Evolutionary conservation across 2,888 invertebrate genomes (phyloP).

Genomic region (Brenthis ino): DNA sequence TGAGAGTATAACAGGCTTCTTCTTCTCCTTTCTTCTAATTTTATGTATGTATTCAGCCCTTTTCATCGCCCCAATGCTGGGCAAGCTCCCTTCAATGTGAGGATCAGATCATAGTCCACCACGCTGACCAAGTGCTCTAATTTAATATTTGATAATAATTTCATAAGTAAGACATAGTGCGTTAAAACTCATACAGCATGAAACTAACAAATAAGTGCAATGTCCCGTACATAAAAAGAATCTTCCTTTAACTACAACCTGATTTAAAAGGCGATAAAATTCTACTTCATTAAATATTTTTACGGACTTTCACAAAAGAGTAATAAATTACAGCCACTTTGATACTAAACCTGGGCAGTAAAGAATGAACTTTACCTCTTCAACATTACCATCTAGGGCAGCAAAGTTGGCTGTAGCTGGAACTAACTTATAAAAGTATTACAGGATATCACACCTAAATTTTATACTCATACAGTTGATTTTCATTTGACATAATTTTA

Average conservation of each 20-base stretch:
- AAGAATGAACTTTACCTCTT: constrained; percentile 42
- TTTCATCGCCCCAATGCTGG: too few species aligned
- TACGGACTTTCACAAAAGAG: constrained; percentile 28
- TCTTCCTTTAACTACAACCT: constrained; percentile 7
- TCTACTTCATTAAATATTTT: constrained; percentile 35
- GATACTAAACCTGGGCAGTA: constrained; percentile 41
- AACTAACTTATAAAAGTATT: constrained; percentile 11
- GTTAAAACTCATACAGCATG: too few species aligned
- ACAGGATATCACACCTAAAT: constrained; percentile 15
- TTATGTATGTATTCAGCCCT: too few species aligned
- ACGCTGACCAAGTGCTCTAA: too few species aligned
- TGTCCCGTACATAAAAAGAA: constrained; percentile 4
- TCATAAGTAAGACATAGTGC: too few species aligned
- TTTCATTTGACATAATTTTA: constrained; percentile 6
- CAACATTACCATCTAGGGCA: constrained; percentile 34
- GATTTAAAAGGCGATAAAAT: constrained; percentile 24
- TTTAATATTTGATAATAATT: too few species aligned
- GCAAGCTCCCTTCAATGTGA: too few species aligned
- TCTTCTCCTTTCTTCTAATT: too few species aligned
- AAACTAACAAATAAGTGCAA: not conserved
- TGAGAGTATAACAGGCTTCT: too few species aligned
- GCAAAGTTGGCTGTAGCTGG: constrained; percentile 29
- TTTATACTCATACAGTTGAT: not conserved
- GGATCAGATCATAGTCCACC: too few species aligned
- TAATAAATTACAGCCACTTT: constrained; percentile 34